Conservation (phyloP, 2,113 vertebrate species). For the Grantiella picta region DNA sequence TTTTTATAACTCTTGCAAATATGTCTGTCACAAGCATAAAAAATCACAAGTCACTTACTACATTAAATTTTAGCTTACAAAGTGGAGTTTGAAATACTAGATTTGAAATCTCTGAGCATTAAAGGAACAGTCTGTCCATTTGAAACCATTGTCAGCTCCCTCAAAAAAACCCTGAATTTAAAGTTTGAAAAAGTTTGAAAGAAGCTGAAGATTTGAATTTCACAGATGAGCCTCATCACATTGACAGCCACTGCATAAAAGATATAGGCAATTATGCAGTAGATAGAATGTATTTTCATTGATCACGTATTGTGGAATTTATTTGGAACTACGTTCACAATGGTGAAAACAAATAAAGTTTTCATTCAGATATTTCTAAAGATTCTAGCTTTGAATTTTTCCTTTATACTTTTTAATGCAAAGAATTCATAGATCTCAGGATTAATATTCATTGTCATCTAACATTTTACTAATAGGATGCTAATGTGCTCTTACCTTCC, state of each 20-base stretch:
- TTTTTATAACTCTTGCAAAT: neutral
- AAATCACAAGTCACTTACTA: neutral
- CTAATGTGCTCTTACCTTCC: conserved; percentile 30
- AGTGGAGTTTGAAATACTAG: neutral
- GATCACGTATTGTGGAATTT: neutral
- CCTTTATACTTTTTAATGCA: neutral
- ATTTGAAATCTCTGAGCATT: neutral
- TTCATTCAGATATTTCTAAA: neutral
- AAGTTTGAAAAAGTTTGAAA: neutral
- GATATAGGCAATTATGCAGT: neutral
- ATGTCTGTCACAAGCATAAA: neutral
- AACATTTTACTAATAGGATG: conserved; percentile 2
- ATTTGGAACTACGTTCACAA: neutral
- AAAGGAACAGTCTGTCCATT: neutral
- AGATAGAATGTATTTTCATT: neutral
- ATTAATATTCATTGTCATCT: conserved; percentile 6
- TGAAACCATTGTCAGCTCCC: neutral
- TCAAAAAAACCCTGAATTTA: neutral
- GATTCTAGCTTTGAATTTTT: neutral
- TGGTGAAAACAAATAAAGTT: neutral
- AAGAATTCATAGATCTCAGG: neutral
- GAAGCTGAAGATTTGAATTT: neutral
- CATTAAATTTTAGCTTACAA: neutral
- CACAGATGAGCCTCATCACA: neutral
- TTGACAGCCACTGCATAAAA: neutral